Evolutionary conservation across 2,113 vertebrate genomes (phyloP).

Genomic region (Zeus faber): DNA sequence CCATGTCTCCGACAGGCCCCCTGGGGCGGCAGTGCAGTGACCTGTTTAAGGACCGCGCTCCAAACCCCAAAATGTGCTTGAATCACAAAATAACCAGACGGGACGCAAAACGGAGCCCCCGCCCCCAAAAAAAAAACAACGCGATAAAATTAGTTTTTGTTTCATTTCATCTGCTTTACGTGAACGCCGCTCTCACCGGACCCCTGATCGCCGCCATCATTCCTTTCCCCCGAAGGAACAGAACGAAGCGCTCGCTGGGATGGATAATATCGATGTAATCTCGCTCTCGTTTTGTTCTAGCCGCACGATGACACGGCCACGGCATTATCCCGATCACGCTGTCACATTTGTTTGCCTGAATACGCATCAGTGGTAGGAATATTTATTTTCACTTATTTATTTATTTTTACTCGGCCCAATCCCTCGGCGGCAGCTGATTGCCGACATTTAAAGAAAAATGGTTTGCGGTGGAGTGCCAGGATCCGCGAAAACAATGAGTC

Average conservation of each 20-base stretch:
- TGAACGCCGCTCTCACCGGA: background rate
- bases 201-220: background rate
- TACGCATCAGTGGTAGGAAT: background rate
- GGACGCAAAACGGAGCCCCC: background rate
- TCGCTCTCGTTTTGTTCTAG: constrained; percentile 2
- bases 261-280: background rate
- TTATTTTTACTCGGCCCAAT: background rate
- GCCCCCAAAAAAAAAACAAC: background rate
- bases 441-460: background rate
- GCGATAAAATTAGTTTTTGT: background rate
- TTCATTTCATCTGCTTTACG: background rate
- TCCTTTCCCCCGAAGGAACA: no score
- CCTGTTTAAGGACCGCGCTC: background rate
- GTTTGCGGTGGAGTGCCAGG: background rate
- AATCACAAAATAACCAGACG: background rate
- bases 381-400: background rate
- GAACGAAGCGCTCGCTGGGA: no score
- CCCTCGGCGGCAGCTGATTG: background rate
- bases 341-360: background rate
- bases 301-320: background rate
- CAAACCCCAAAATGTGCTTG: background rate
- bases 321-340: background rate
- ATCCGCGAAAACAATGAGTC: background rate
- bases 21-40: background rate
- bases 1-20: no score